Conservation (phyloP, 2,113 vertebrate genomes). For the Pseudorasbora parva region DNA sequence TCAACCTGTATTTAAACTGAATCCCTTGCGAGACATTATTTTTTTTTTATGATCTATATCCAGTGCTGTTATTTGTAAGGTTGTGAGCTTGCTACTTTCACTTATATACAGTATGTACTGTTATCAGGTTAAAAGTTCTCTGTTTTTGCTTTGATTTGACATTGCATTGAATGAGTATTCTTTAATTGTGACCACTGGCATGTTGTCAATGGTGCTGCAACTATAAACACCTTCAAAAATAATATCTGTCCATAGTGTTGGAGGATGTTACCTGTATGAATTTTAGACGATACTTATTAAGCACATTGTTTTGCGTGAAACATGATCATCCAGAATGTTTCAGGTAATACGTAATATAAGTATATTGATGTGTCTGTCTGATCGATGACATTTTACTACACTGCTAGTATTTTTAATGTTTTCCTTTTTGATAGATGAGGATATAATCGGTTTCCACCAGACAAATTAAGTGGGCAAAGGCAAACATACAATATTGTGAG, state of each 20-base stretch:
- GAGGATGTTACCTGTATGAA: neutral
- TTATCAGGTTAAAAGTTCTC: conserved; percentile 14
- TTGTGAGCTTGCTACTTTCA: neutral
- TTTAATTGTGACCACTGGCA: conserved; percentile 15
- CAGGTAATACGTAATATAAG: conserved; percentile 36
- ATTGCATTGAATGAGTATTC: neutral
- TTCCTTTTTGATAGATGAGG: conserved; percentile 8
- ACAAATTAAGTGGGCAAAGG: conserved; percentile 20
- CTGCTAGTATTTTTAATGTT: conserved; percentile 1
- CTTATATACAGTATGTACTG: conserved; percentile 24
- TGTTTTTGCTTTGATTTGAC: conserved; percentile 11
- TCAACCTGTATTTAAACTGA: conserved; percentile 9
- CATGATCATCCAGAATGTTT: conserved; percentile 33
- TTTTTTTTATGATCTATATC: neutral
- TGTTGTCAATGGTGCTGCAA: neutral
- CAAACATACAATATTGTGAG: conserved; percentile 26
- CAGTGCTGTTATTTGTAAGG: neutral
- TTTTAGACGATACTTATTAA: conserved; percentile 6
- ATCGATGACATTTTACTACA: conserved; percentile 10
- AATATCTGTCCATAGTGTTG: neutral
- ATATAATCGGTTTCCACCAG: conserved; percentile 20
- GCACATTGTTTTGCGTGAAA: conserved; percentile 29
- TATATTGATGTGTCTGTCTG: conserved; percentile 18
- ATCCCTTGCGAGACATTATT: neutral
- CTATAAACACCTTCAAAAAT: neutral